Evolutionary conservation across 2,797 vertebrate species (phyloP).

Genomic region (Amniataba percoides): DNA sequence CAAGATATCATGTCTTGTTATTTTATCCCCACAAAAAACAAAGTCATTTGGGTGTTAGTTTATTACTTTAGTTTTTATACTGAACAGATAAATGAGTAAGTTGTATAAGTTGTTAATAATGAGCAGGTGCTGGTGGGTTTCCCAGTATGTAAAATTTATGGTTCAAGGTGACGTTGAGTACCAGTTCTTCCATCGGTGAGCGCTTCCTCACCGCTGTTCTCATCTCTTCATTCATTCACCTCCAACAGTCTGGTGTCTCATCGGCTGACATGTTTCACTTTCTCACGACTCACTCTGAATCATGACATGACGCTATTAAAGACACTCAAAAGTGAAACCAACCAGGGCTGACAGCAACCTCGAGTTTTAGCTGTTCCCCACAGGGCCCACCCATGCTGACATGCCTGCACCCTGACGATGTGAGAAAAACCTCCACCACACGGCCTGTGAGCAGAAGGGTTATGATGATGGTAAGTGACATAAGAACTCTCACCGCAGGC

Average conservation of each 20-base stretch:
- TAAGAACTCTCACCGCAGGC: neutral
- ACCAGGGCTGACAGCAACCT: too few species aligned
- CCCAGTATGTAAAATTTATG: neutral
- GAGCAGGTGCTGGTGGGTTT: too few species aligned
- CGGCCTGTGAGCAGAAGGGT: neutral
- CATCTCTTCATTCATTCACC: neutral
- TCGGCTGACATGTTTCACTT: neutral
- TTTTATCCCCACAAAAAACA: too few species aligned
- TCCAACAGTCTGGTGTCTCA: neutral
- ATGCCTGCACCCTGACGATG: neutral
- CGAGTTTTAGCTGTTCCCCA: neutral
- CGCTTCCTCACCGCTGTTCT: neutral
- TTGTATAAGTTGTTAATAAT: too few species aligned
- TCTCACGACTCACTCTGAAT: constrained; percentile 10
- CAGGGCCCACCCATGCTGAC: neutral
- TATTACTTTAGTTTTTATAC: too few species aligned
- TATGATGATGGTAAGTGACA: constrained; percentile 16
- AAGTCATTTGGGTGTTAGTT: too few species aligned
- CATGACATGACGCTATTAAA: neutral
- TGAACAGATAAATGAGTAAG: too few species aligned
- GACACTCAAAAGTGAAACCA: neutral
- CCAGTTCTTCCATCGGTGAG: neutral
- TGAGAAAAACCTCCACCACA: neutral
- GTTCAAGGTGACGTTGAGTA: neutral
- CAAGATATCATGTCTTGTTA: too few species aligned